phyloP scores from a whole-genome alignment of 2,888 invertebrate species.

The Isotomurus palustris region DNA sequence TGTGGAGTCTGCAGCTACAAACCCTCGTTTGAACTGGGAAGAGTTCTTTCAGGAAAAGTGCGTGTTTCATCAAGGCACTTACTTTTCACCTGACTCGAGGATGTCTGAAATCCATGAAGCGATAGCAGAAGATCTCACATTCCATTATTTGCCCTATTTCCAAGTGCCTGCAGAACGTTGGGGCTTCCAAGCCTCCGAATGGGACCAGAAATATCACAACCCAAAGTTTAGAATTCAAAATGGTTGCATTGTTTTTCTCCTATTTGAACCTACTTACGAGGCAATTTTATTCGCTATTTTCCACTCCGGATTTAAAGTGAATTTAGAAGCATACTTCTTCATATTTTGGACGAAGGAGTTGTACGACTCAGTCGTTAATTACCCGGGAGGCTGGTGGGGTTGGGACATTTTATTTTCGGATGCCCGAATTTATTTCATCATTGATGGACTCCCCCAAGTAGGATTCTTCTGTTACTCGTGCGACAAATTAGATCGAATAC shows the following conservation, averaged over 20 bases:
- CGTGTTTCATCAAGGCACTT: neutral
- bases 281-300: neutral
- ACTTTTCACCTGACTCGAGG: no score
- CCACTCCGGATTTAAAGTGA: neutral
- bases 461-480: neutral
- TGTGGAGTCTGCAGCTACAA: no score
- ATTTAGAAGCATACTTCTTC: neutral
- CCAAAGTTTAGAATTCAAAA: neutral
- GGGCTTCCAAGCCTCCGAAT: no score
- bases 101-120: neutral
- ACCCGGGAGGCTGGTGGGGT: neutral
- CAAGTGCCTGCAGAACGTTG: no score
- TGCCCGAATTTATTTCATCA: neutral
- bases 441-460: neutral
- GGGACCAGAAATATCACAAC: neutral
- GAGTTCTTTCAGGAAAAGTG: neutral
- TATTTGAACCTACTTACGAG: neutral
- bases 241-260: neutral
- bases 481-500: neutral
- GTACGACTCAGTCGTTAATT: neutral
- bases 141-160: no score
- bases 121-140: neutral
- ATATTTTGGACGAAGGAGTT: neutral
- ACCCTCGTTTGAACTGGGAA: no score
- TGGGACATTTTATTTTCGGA: neutral